Evolutionary conservation across 2,113 vertebrate genomes (phyloP).

Genomic region (Vidua macroura): DNA sequence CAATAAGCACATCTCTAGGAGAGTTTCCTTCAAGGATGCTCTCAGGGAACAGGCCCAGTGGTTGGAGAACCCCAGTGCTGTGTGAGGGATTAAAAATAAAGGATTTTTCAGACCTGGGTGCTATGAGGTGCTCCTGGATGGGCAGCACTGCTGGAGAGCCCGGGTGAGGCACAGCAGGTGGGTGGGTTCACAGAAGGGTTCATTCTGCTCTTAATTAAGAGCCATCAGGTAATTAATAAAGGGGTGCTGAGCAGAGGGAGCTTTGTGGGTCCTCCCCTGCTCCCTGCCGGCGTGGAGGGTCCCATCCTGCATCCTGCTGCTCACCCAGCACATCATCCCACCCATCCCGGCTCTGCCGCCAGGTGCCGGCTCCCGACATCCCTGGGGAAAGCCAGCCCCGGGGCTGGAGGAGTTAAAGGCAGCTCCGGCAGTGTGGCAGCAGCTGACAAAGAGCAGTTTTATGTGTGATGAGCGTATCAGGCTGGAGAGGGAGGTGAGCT

Average conservation of each 20-base stretch:
- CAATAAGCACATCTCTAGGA: fast-evolving
- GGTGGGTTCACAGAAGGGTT: background rate
- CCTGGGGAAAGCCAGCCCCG: background rate
- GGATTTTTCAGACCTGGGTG: background rate
- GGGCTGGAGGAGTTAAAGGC: slow-evolving; percentile 46
- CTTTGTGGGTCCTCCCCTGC: background rate
- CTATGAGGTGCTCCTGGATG: background rate
- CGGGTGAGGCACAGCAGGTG: background rate
- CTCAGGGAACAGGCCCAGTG: background rate
- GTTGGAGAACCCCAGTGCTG: background rate
- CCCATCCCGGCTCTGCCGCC: background rate
- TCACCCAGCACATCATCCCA: fast-evolving
- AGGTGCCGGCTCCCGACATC: fast-evolving
- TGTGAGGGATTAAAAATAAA: background rate
- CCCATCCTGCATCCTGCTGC: background rate
- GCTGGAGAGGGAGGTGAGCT: slow-evolving; percentile 38
- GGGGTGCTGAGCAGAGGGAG: background rate
- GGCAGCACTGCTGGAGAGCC: background rate
- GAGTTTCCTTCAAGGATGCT: background rate
- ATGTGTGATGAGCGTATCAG: slow-evolving; percentile 38
- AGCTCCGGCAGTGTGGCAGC: background rate
- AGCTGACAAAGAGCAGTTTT: slow-evolving; percentile 58
- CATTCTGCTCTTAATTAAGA: background rate
- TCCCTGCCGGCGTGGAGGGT: background rate
- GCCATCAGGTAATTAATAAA: background rate